Conservation (phyloP, 2,113 vertebrate species). For the Mystacornis crossleyi region DNA sequence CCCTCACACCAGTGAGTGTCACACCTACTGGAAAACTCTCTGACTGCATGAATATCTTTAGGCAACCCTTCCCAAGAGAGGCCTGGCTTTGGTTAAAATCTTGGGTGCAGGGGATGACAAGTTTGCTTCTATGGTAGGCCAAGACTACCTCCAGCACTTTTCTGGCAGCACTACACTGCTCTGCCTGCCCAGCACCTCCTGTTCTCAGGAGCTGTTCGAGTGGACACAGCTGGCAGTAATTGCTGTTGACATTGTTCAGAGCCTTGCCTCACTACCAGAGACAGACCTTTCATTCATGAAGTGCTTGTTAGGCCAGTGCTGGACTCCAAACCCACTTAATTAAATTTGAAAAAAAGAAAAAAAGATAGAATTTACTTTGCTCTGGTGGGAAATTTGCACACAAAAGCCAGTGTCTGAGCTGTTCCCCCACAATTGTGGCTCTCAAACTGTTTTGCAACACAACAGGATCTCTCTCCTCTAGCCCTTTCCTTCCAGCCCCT, state of each 20-base stretch:
- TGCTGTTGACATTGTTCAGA: conserved; percentile 91
- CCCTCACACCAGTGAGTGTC: neutral
- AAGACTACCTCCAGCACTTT: neutral
- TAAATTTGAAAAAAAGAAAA: conserved; percentile 73
- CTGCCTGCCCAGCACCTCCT: conserved; percentile 49
- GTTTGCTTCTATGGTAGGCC: conserved; percentile 28
- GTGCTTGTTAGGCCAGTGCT: conserved; percentile 88
- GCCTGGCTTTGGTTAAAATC: neutral
- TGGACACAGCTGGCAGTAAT: conserved; percentile 81
- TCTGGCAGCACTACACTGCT: neutral
- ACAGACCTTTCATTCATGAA: conserved; percentile 97
- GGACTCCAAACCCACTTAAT: conserved; percentile 92
- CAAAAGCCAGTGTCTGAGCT: conserved; percentile 85
- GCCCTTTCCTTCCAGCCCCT: conserved; percentile 1
- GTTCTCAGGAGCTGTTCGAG: conserved; percentile 70
- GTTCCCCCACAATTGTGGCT: conserved; percentile 16
- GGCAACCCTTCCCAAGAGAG: conserved; percentile 12
- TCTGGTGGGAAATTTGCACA: conserved; percentile 98
- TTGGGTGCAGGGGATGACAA: neutral
- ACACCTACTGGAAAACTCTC: neutral
- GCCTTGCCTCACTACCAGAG: conserved; percentile 82
- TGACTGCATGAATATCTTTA: neutral
- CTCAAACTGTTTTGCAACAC: conserved; percentile 49
- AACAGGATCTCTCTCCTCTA: neutral
- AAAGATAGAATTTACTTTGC: conserved; percentile 75